Evolutionary conservation across 1,140 invertebrate genomes (phyloP).

Genomic region (Anoplophora glabripennis): DNA sequence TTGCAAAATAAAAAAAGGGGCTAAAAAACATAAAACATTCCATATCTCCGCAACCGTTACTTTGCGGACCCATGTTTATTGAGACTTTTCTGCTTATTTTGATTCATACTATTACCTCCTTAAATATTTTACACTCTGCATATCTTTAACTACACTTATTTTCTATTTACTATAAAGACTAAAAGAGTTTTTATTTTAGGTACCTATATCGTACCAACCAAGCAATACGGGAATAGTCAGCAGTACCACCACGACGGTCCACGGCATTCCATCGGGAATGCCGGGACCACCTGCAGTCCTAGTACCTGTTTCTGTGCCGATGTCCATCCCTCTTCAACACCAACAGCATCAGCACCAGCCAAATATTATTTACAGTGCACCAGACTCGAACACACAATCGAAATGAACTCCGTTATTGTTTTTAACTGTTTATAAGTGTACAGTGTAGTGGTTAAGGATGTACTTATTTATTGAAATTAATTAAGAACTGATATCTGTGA

Average conservation of each 20-base stretch:
- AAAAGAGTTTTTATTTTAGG: slow-evolving; percentile 23
- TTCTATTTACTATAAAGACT: background rate
- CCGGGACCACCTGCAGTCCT: slow-evolving; percentile 24
- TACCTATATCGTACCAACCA: slow-evolving; percentile 45
- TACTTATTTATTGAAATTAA: no score
- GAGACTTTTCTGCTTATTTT: no score
- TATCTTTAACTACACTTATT: no score
- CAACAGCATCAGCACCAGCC: slow-evolving; percentile 19
- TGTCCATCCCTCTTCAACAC: slow-evolving; percentile 22
- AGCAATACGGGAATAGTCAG: slow-evolving; percentile 45
- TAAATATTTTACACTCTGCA: no score
- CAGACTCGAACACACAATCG: slow-evolving; percentile 32
- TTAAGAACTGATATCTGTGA: no score
- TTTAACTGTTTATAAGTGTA: slow-evolving; percentile 2
- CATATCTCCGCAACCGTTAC: no score
- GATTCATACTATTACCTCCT: no score
- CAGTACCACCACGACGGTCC: slow-evolving; percentile 40
- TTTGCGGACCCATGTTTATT: no score
- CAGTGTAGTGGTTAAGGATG: slow-evolving; percentile 1
- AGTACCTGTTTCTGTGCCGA: slow-evolving; percentile 31
- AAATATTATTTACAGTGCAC: slow-evolving; percentile 27
- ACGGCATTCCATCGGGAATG: slow-evolving; percentile 18
- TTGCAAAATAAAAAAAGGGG: no score
- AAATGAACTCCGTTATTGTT: slow-evolving; percentile 20
- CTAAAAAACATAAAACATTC: no score